Base-by-base conservation (phyloP, 2,113 vertebrate genomes). In the Ceuthmochares aereus region DNA sequence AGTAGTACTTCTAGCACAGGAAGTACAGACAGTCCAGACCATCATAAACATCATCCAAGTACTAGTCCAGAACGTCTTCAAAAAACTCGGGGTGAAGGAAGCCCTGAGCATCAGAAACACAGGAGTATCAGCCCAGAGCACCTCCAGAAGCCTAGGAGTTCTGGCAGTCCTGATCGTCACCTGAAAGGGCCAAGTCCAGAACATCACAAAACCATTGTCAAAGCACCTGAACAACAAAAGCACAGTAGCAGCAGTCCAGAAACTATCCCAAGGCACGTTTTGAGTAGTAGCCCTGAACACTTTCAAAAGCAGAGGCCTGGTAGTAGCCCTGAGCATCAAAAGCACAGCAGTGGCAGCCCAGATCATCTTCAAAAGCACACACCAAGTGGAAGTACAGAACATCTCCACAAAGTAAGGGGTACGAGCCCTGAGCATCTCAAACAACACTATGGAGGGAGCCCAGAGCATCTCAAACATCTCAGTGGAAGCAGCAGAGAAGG, bases 1-100 rank as follows among this genome's bases (percentile, higher is more conserved):
- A 99, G 99, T 81, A 99, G 99, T 90, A 99, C 99, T 49, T 99
- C 99, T 58, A 99, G 99, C 43, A 98, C 97, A 1, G 99, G 98
- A 89, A 99, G 98, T 97, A 99, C 96, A 7, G 98, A 96, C 95
- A 98, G 98, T 96, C 98, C 98, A 14, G 98, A 99, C 85, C 99
- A 99, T 80, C 87, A 98, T 83, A 98, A 98, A 96, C 92, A 98
- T 68, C 93, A 97, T 25, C 88, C 96, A 0, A 97, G 96, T 26
- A 81, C 98, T 37, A 98, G 98, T 95, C 99, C 98, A 0, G 98
- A 99, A 52, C 98, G 98, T 62, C 97, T 98, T 73, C 98, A 98
- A 83, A 98, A 98, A 64, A 63, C 97, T 21, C 97, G 98, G 67
- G 97, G 96, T 12, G 98, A 99, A 95, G 98, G 98, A 68, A 99